Conservation (phyloP, 2,113 vertebrate genomes). For the Pseudorasbora parva region DNA sequence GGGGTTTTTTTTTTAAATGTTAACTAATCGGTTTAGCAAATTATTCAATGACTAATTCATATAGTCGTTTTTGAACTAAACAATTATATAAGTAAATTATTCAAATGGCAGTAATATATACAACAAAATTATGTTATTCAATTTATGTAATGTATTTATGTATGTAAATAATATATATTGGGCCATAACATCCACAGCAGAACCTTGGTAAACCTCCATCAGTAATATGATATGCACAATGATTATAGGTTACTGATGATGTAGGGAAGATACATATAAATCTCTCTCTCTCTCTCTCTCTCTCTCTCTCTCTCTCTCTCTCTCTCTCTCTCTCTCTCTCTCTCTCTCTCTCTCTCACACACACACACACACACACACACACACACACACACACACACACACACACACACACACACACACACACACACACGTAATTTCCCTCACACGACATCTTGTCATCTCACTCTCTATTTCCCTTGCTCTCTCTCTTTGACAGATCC, state of each 20-base stretch:
- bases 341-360: no score
- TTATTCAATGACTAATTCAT: neutral
- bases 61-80: neutral
- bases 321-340: no score
- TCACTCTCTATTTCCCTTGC: neutral
- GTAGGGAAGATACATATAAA: no score
- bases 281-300: neutral
- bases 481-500: constrained; percentile 1
- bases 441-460: neutral
- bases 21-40: neutral
- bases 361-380: no score
- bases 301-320: no score
- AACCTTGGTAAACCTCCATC: neutral
- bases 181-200: neutral
- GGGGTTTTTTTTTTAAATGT: neutral
- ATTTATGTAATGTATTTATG: no score
- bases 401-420: no score
- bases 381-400: no score
- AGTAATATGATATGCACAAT: neutral
- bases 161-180: no score
- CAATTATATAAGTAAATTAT: neutral
- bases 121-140: no score
- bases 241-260: neutral
- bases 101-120: neutral
- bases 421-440: neutral